These are phyloP conservation scores for Alces alces DNA, from an alignment of 2,113 vertebrate species.

Conservation along the genomic window DNA sequence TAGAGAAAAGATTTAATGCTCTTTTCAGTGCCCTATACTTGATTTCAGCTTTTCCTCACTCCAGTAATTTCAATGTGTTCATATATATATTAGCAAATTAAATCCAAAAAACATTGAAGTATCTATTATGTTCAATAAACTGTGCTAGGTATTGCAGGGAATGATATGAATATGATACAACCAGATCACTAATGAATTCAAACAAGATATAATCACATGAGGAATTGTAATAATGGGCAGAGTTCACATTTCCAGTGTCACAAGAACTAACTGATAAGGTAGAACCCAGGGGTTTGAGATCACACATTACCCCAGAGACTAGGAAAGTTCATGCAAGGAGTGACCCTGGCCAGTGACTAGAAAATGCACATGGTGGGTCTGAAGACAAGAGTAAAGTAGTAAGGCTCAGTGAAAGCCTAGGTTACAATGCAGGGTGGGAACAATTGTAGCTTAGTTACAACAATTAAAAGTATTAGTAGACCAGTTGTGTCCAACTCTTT, in stretches of 20 bases:
- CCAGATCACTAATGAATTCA: background rate
- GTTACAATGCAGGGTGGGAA: background rate
- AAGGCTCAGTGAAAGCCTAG: background rate
- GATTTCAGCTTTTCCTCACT: background rate
- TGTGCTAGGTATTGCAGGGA: background rate
- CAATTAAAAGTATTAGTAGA: background rate
- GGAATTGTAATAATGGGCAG: background rate
- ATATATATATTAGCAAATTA: background rate
- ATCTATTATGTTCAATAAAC: background rate
- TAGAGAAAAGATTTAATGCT: background rate
- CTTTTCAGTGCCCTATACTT: background rate
- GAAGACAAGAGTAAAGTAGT: background rate
- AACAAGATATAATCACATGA: background rate
- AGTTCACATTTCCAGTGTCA: background rate
- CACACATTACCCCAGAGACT: background rate
- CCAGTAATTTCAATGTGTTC: background rate
- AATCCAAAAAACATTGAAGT: background rate
- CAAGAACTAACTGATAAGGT: background rate
- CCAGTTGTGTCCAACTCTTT: background rate
- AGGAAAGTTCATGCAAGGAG: background rate
- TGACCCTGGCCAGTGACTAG: background rate
- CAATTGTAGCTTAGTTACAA: background rate
- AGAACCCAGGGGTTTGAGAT: background rate
- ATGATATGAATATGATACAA: background rate
- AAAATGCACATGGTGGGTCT: background rate